Conservation (phyloP, 1,140 invertebrate genomes). For the Palaemon carinicauda region DNA sequence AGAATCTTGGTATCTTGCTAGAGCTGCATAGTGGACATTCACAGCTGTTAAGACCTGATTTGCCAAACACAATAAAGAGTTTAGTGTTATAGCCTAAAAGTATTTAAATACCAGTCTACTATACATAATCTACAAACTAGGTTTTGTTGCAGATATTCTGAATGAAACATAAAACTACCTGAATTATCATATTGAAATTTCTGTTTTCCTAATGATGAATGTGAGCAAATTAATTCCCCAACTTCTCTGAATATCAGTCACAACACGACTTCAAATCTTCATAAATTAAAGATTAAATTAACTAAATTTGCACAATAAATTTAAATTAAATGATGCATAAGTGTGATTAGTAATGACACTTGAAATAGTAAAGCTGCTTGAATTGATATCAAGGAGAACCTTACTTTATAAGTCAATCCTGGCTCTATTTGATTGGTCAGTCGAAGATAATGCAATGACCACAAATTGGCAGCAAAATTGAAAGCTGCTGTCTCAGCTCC, state of each 20-base stretch:
- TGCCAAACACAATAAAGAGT: background rate
- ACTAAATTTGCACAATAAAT: too few species aligned
- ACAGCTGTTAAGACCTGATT: conserved; percentile 64
- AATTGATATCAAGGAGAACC: background rate
- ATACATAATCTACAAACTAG: background rate
- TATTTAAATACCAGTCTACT: background rate
- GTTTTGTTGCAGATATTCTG: too few species aligned
- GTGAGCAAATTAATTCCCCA: too few species aligned
- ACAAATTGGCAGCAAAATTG: conserved; percentile 71
- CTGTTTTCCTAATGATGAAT: too few species aligned
- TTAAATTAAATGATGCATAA: too few species aligned
- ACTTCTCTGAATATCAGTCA: too few species aligned
- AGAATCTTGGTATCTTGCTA: conserved; percentile 64
- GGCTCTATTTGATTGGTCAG: conserved; percentile 59
- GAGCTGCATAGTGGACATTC: conserved; percentile 65
- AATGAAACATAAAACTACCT: too few species aligned
- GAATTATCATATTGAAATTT: too few species aligned
- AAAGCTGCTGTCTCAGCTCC: conserved; percentile 68
- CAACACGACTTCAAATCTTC: too few species aligned
- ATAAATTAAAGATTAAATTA: too few species aligned
- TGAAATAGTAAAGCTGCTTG: background rate
- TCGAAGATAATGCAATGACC: conserved; percentile 69
- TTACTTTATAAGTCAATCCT: conserved; percentile 40
- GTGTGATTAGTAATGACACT: too few species aligned
- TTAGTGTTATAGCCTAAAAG: background rate